phyloP scores from a whole-genome alignment of 1,140 invertebrate genomes.

The Heterodera carotae region DNA sequence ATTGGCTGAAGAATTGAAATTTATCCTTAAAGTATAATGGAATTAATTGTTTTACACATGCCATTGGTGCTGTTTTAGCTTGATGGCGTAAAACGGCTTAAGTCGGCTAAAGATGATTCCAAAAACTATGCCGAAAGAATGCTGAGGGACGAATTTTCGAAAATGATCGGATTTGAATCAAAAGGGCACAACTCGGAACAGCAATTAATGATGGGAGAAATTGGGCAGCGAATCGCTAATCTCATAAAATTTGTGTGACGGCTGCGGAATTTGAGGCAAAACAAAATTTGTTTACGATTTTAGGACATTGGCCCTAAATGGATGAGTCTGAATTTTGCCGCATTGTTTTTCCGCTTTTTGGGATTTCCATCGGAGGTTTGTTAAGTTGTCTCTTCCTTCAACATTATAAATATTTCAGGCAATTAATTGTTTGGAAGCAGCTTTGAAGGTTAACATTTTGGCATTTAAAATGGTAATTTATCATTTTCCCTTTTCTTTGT shows the following conservation, averaged over 20 bases:
- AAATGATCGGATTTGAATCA: conserved; percentile 17
- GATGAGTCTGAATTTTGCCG: conserved; percentile 33
- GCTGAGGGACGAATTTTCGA: conserved; percentile 11
- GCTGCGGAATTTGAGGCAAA: too few relatives aligned
- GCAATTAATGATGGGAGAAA: conserved; percentile 24
- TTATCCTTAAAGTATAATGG: conserved; percentile 2
- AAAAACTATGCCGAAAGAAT: not conserved
- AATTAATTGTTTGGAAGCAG: conserved; percentile 23
- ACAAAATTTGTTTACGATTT: not conserved
- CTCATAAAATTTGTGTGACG: conserved; percentile 32
- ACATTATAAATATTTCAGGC: conserved; percentile 8
- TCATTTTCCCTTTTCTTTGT: too few relatives aligned
- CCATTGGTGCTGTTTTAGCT: not conserved
- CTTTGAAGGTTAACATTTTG: not conserved
- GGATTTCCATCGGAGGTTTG: conserved; percentile 22
- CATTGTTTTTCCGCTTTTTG: conserved; percentile 30
- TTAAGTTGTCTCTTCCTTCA: not conserved
- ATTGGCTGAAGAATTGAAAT: conserved; percentile 22
- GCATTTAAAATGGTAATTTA: not conserved
- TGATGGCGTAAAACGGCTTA: not conserved
- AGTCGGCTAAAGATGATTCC: not conserved
- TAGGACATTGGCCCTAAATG: conserved; percentile 31
- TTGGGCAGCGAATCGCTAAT: conserved; percentile 29
- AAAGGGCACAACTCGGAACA: not conserved
- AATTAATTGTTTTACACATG: too few relatives aligned